Evolutionary conservation across 1,140 invertebrate species (phyloP), one percentile per base, ranked within the genome.

Genomic region (Hycleus cichorii): DNA sequence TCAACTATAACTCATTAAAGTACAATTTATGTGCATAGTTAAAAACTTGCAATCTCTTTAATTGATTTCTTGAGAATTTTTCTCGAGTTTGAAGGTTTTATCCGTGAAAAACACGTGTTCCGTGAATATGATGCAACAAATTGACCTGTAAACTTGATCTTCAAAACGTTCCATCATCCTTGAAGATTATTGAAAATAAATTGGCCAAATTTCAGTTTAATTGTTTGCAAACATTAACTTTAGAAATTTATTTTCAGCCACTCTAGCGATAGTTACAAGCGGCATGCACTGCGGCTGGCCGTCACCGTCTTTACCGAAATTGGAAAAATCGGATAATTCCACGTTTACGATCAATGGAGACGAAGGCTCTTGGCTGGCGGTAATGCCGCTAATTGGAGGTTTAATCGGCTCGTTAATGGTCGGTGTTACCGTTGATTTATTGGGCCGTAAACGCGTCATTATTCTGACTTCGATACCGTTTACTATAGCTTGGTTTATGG

Each of bases 371-470:
- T 73, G 70, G 67, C 66, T 76, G 47, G 72, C 69, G 64, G 63
- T 43, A 6, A 75, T 3, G 11, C 27, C 46, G 26, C 18, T 26
- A n/a, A 6, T 53, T 11, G 51, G 51, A 5, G 51, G 51, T n/a
- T 53, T 53, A 26, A 11, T 53, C 9, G 51, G 51, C 2, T 53
- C 42, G 18, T 9, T 45, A 8, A 40, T 63, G 3, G 59, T 57
- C 10, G 75, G 72, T 7, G 72, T 74, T 32, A 72, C 65, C 7
- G 49, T 80, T 1, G 70, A 81, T 62, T 74, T 74, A 49, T 70
- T 84, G 44, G 90, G 90, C 4, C 77, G 87, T 24, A 89, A 88
- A 73, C 75, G 74, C 43, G 84, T 85, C 1, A 78, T 91, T 0
- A 69, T 87, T 0, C 59, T 83, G 1, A 77, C 82, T 0, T 76